Evolutionary conservation across 2,797 vertebrate species (phyloP).

Genomic region (Epinephelus awoara): DNA sequence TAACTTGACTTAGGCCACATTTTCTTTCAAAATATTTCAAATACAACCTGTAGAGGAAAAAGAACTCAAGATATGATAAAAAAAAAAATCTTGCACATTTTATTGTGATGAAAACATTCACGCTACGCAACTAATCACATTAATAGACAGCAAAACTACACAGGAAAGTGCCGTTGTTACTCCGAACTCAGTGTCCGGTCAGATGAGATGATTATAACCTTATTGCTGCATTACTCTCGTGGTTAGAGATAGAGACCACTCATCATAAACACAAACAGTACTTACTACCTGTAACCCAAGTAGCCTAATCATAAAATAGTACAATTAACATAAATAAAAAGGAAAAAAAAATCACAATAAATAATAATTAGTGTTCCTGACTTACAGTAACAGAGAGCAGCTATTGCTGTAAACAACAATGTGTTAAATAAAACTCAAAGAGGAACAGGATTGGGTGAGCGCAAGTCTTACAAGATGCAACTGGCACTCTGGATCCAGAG

Average conservation of each 20-base stretch:
- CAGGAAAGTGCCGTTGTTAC: constrained; percentile 74
- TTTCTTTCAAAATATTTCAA: background rate
- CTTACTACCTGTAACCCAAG: constrained; percentile 34
- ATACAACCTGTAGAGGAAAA: background rate
- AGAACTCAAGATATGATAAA: background rate
- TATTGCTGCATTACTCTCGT: constrained; percentile 73
- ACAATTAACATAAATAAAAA: constrained; percentile 60
- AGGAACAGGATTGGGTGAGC: constrained; percentile 36
- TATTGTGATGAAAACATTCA: constrained; percentile 69
- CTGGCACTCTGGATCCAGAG: constrained; percentile 35
- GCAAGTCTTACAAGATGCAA: constrained; percentile 36
- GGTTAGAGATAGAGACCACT: constrained; percentile 36
- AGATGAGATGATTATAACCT: constrained; percentile 77
- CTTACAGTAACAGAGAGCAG: constrained; percentile 69
- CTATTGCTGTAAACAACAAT: constrained; percentile 75
- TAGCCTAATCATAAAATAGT: constrained; percentile 50
- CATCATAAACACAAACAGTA: constrained; percentile 39
- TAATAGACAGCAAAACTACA: constrained; percentile 63
- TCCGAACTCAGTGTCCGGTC: constrained; percentile 42
- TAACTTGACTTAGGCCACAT: background rate
- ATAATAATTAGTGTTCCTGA: constrained; percentile 81
- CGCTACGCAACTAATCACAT: constrained; percentile 69
- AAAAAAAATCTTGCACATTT: constrained; percentile 62
- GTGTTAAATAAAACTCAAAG: constrained; percentile 51
- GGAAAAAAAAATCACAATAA: constrained; percentile 72